These are phyloP conservation scores for Acanthococcus lagerstroemiae DNA, from an alignment of 2,888 invertebrate species.

Conservation along the genomic window DNA sequence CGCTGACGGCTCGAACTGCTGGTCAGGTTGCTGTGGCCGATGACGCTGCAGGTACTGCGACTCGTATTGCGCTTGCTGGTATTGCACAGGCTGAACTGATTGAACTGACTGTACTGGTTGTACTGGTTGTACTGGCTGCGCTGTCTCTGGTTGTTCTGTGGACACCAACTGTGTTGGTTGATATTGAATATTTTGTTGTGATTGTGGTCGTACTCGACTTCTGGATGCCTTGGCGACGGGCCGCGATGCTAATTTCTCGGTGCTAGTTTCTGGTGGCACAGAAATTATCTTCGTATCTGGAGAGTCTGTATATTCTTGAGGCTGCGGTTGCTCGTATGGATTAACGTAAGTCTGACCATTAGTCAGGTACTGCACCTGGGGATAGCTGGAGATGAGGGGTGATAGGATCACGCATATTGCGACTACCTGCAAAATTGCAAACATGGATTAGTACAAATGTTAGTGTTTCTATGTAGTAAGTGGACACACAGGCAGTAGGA, in stretches of 20 bases:
- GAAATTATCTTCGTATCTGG: not conserved
- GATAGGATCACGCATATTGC: not conserved
- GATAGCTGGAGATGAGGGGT: not conserved
- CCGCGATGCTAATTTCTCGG: not conserved
- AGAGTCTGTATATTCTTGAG: not conserved
- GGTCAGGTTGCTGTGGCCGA: conserved; percentile 56
- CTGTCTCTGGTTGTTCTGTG: not conserved
- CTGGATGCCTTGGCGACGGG: not conserved
- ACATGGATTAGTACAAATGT: no score
- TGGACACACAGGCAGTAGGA: no score
- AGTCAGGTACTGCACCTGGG: no score
- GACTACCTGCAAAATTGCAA: not conserved
- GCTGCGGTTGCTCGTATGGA: not conserved
- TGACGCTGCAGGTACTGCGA: not conserved
- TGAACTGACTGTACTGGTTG: no score
- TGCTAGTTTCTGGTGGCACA: not conserved
- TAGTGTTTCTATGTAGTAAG: no score
- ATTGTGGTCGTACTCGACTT: not conserved
- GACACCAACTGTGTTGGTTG: not conserved
- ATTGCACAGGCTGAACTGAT: not conserved
- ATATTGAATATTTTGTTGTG: not conserved
- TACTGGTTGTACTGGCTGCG: not conserved
- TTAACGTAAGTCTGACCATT: no score
- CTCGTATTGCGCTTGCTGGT: not conserved
- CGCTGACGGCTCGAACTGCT: conserved; percentile 73